A percentile compares a stretch with the other conserved stretches of the same genome.
Conservation (phyloP, 1,140 invertebrate genomes). For the Andrena cerasifolii region DNA sequence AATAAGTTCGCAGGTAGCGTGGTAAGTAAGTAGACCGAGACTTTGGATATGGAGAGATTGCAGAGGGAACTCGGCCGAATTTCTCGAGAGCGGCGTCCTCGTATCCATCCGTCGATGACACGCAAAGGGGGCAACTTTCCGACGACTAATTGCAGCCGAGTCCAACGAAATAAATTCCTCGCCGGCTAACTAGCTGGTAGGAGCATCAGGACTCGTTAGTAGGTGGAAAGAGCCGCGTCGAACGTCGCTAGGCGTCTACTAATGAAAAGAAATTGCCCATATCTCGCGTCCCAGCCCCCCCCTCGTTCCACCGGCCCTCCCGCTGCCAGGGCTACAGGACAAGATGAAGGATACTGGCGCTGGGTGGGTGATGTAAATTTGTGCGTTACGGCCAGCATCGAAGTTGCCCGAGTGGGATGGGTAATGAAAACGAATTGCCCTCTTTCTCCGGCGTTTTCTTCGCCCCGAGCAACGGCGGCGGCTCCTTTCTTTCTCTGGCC, state of each 20-base stretch:
- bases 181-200: slow-evolving; percentile 21
- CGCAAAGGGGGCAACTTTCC: slow-evolving; percentile 4
- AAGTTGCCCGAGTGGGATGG: slow-evolving; percentile 45
- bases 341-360: slow-evolving; percentile 42
- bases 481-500: slow-evolving; percentile 11
- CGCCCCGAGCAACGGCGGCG: neutral
- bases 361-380: slow-evolving; percentile 63
- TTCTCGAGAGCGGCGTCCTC: neutral
- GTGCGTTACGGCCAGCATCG: slow-evolving; percentile 56
- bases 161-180: slow-evolving; percentile 35
- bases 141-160: slow-evolving; percentile 1
- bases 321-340: slow-evolving; percentile 21
- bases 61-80: neutral
- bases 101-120: neutral
- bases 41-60: no score
- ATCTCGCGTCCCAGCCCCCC: neutral
- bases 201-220: slow-evolving; percentile 53
- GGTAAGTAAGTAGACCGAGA: no score
- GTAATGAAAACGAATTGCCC: slow-evolving; percentile 67
- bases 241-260: slow-evolving; percentile 33
- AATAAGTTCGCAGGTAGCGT: no score
- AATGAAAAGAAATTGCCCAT: slow-evolving; percentile 60
- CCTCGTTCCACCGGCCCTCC: neutral
- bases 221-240: slow-evolving; percentile 41
- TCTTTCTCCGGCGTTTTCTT: slow-evolving; percentile 50